Conservation (phyloP, 2,888 invertebrate species). For the Therioaphis trifolii region DNA sequence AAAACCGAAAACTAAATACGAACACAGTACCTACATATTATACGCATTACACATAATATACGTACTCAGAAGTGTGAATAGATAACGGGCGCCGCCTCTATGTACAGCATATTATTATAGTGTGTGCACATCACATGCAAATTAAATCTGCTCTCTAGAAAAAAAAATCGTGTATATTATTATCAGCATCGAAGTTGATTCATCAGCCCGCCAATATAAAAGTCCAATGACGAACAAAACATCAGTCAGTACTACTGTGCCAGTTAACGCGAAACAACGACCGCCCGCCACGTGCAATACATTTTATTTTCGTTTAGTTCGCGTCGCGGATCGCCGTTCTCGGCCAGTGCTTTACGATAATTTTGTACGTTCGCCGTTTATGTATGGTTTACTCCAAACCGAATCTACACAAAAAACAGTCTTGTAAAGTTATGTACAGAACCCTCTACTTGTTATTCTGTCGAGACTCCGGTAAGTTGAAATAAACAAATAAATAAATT, state of each 20-base stretch:
- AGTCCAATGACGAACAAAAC: slow-evolving; percentile 47
- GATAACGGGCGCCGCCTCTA: not conserved
- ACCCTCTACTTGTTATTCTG: slow-evolving; percentile 58
- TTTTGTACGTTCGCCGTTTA: not conserved
- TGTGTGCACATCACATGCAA: slow-evolving; percentile 15
- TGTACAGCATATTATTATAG: not conserved
- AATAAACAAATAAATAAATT: not conserved
- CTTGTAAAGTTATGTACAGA: slow-evolving; percentile 60
- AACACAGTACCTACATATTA: too few species aligned
- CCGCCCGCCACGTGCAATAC: not conserved
- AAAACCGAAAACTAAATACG: too few species aligned
- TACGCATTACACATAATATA: too few species aligned
- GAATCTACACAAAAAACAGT: slow-evolving; percentile 17
- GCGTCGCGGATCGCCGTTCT: not conserved
- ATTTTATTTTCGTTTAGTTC: not conserved
- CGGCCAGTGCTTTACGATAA: not conserved
- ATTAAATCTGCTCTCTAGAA: slow-evolving; percentile 23
- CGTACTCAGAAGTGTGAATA: not conserved
- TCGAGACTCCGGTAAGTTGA: slow-evolving; percentile 55
- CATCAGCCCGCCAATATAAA: slow-evolving; percentile 41
- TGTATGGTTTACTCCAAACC: slow-evolving; percentile 54
- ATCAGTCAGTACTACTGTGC: slow-evolving; percentile 42
- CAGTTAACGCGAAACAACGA: slow-evolving; percentile 47
- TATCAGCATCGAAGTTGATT: slow-evolving; percentile 35
- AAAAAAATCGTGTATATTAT: not conserved